Evolutionary conservation across 2,888 invertebrate genomes (phyloP).

Genomic region (Scaptomyza flava): DNA sequence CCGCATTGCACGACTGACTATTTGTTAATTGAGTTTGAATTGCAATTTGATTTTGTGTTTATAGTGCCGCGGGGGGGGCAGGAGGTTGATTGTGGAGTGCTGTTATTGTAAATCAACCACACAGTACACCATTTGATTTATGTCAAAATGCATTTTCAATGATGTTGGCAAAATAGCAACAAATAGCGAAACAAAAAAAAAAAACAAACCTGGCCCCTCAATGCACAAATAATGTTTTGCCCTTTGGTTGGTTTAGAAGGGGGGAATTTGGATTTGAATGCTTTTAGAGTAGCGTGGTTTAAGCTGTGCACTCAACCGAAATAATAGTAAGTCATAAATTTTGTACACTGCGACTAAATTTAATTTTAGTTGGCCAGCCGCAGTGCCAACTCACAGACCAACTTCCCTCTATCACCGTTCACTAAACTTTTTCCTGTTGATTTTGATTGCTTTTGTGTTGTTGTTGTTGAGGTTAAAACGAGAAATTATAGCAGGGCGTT

Average conservation of each 20-base stretch:
- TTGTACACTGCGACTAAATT: constrained; percentile 64
- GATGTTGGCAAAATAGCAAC: constrained; percentile 37
- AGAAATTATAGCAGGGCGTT: constrained; percentile 60
- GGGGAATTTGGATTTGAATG: neutral
- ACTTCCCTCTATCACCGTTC: constrained; percentile 49
- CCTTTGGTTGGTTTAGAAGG: constrained; percentile 3
- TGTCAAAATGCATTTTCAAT: constrained; percentile 67
- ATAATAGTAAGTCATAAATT: constrained; percentile 79
- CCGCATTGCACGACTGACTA: constrained; percentile 39
- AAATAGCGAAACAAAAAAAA: constrained; percentile 1
- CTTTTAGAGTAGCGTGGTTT: constrained; percentile 7
- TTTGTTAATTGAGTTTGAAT: constrained; percentile 65
- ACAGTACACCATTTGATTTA: constrained; percentile 52
- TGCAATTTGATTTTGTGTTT: constrained; percentile 51
- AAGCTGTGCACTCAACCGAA: constrained; percentile 61
- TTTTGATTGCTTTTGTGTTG: constrained; percentile 13
- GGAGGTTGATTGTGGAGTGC: neutral
- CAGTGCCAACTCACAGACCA: constrained; percentile 56
- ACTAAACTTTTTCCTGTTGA: constrained; percentile 42
- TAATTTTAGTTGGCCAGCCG: constrained; percentile 70
- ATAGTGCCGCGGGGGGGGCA: neutral
- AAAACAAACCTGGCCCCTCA: constrained; percentile 30
- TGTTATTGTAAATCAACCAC: constrained; percentile 29
- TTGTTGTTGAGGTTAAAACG: constrained; percentile 48
- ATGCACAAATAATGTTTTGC: constrained; percentile 68